Evolutionary conservation across 2,797 vertebrate genomes (phyloP), one percentile per base, ranked within the genome.

Genomic region (Valencia hispanica): DNA sequence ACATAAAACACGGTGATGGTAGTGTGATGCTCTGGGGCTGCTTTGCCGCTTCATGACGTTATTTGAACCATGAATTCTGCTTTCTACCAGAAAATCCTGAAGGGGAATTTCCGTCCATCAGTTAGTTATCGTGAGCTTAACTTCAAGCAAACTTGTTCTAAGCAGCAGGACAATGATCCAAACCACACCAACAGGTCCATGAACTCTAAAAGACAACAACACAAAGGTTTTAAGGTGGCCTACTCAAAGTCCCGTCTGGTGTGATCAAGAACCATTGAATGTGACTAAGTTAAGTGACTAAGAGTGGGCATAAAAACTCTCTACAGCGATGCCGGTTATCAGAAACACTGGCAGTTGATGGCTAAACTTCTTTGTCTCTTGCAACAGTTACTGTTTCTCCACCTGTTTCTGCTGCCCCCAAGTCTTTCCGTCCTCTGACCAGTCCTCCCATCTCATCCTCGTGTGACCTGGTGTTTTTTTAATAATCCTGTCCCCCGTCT

Each of bases 401-500:
- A 22, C 50, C 22, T 43, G 39, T 51, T 61, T 36, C 32, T 34
- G 61, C 27, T 43, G 18, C 68, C 57, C 71, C 55, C 39, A 43
- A n/a, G 9, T 27, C 55, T 70, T 65, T 43, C 47, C 18, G 5
- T 27, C 79, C 59, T 73, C 65, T 34, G 43, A 70, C 51, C 55
- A 50, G 65, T 70, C 71, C 74, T 61, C 70, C 70, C 53, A 22
- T 65, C 79, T 79, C 78, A 68, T 76, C 74, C 59, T 41, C 39
- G n/a, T 63, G 25, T 70, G 53, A 70, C 71, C 50, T 41, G 5
- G 51, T 77, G 72, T 77, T n/a, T 72, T 79, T 89, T 82, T 84
- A 79, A 82, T 85, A 80, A 72, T 57, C 79, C 7, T 30, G 45
- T 34, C 79, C 77, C 25, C 34, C 18, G 57, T 82, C 88, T 91